Conservation (phyloP, 2,797 vertebrate species). For the Manis javanica region DNA sequence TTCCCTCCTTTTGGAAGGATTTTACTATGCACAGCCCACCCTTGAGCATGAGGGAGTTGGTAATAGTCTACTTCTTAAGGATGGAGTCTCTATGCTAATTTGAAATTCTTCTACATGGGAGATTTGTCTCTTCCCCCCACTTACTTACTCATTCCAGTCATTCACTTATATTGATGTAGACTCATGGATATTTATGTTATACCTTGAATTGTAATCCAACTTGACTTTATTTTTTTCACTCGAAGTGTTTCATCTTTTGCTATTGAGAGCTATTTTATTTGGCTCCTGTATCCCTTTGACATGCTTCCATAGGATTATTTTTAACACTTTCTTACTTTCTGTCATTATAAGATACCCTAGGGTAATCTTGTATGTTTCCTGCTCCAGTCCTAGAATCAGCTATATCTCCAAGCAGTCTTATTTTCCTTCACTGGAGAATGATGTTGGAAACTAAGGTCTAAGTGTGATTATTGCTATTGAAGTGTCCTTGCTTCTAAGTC, state of each 20-base stretch:
- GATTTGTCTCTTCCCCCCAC: neutral
- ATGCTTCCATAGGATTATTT: neutral
- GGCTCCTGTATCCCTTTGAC: neutral
- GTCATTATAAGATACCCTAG: neutral
- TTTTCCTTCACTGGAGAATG: neutral
- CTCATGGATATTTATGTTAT: neutral
- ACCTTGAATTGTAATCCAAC: neutral
- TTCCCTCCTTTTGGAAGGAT: neutral
- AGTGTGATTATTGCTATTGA: neutral
- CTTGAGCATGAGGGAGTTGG: neutral
- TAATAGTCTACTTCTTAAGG: neutral
- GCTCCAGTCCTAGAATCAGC: neutral
- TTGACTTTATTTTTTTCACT: neutral
- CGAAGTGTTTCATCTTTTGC: neutral
- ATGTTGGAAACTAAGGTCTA: neutral
- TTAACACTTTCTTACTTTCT: neutral
- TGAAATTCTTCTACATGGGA: neutral
- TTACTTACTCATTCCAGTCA: neutral
- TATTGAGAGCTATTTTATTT: neutral
- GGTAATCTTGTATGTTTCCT: neutral
- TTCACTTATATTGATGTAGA: neutral
- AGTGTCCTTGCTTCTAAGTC: neutral
- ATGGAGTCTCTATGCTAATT: neutral
- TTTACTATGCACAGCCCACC: neutral
- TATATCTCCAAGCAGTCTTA: neutral